These are phyloP conservation scores for Felis chaus DNA, from an alignment of 2,113 vertebrate genomes.

Conservation along the genomic window DNA sequence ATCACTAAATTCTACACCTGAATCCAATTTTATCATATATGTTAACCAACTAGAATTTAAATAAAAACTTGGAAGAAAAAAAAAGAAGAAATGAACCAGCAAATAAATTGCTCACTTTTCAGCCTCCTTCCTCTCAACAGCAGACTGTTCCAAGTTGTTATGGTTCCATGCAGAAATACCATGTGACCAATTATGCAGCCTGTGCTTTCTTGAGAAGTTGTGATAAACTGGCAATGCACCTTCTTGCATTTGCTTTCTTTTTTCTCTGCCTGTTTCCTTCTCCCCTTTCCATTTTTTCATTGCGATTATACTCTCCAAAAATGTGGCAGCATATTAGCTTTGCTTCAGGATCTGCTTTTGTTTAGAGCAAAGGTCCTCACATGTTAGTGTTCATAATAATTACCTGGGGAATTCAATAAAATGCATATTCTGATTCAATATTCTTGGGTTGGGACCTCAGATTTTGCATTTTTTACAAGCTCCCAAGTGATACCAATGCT, in stretches of 20 bases:
- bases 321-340: neutral
- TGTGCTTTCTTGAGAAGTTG: neutral
- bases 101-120: neutral
- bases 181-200: neutral
- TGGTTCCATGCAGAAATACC: neutral
- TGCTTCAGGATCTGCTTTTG: neutral
- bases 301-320: neutral
- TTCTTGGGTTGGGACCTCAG: neutral
- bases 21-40: no score
- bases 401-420: neutral
- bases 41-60: no score
- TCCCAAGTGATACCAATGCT: neutral
- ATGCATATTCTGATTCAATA: neutral
- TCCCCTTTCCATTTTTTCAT: neutral
- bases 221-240: neutral
- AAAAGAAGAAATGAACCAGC: neutral
- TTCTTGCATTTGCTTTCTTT: neutral
- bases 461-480: neutral
- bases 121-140: neutral
- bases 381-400: constrained; percentile 10
- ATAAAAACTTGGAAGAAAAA: no score
- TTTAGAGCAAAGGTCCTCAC: neutral
- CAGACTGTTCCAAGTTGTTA: neutral
- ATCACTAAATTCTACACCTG: no score
- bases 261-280: neutral